Percentiles rank a stretch among this genome's conserved stretches.
These are phyloP conservation scores for Cheilosia scutellata DNA, from an alignment of 2,888 invertebrate genomes.

Conservation along the genomic window DNA sequence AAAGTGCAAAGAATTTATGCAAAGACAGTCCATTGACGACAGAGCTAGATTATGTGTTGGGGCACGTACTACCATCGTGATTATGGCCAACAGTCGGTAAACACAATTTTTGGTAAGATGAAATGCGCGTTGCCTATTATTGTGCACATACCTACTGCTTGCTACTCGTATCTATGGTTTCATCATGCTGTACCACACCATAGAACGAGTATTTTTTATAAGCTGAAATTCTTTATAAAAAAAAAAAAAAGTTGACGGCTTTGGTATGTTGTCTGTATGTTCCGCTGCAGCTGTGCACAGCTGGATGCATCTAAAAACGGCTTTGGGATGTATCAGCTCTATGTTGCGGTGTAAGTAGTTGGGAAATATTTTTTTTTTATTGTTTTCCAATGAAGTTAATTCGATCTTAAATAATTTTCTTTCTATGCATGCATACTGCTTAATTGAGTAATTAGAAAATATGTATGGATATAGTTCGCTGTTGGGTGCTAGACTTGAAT, in stretches of 20 bases:
- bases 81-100: constrained; percentile 18
- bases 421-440: background rate
- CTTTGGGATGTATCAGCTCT: background rate
- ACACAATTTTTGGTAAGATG: constrained; percentile 25
- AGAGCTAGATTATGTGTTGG: constrained; percentile 15
- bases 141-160: background rate
- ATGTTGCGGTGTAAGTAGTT: background rate
- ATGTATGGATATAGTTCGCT: background rate
- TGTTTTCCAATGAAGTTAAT: constrained; percentile 7
- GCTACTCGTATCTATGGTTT: constrained; percentile 4
- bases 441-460: background rate
- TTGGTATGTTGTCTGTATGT: constrained; percentile 1
- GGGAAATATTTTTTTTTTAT: background rate
- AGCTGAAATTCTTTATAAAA: constrained; percentile 49
- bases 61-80: constrained; percentile 10
- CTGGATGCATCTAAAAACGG: constrained; percentile 20
- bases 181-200: constrained; percentile 22
- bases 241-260: constrained; percentile 20
- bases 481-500: background rate
- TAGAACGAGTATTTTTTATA: constrained; percentile 46
- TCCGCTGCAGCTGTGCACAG: constrained; percentile 55
- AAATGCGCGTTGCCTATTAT: constrained; percentile 26
- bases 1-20: constrained; percentile 67
- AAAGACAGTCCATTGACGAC: constrained; percentile 54
- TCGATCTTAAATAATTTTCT: background rate